Evolutionary conservation across 2,888 invertebrate species (phyloP).

Genomic region (Agrochola lota): DNA sequence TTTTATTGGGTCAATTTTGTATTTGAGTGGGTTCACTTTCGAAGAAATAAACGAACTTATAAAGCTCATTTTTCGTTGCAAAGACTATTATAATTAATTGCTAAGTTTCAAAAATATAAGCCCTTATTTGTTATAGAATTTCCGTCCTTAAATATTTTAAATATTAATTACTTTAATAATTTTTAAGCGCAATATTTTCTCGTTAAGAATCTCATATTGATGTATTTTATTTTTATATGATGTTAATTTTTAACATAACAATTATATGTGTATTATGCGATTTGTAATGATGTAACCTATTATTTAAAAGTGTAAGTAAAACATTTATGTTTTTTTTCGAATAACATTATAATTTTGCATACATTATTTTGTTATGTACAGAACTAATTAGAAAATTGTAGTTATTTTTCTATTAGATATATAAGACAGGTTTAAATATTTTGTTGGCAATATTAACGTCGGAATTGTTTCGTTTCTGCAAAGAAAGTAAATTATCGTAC

Average conservation of each 20-base stretch:
- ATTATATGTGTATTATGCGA: constrained; percentile 19
- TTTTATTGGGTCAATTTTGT: too few relatives aligned
- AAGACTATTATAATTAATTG: background rate
- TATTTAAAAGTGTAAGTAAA: constrained; percentile 3
- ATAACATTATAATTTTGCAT: background rate
- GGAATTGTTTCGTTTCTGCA: background rate
- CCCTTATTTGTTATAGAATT: constrained; percentile 77
- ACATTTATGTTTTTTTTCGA: background rate
- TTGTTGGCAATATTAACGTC: background rate
- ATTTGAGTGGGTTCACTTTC: background rate
- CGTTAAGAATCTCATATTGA: constrained; percentile 50
- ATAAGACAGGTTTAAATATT: background rate
- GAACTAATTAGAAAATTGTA: background rate
- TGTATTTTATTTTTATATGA: constrained; percentile 47
- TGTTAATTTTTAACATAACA: constrained; percentile 27
- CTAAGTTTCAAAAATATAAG: constrained; percentile 51
- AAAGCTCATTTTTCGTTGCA: constrained; percentile 24
- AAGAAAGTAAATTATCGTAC: background rate
- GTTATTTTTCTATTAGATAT: background rate
- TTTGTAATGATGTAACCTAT: constrained; percentile 17
- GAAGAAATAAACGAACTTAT: background rate
- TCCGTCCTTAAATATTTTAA: constrained; percentile 64
- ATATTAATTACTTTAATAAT: constrained; percentile 44
- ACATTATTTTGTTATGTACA: constrained; percentile 15
- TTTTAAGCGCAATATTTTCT: constrained; percentile 48